Conservation (phyloP, 2,888 invertebrate species). For the Meloe dianella region DNA sequence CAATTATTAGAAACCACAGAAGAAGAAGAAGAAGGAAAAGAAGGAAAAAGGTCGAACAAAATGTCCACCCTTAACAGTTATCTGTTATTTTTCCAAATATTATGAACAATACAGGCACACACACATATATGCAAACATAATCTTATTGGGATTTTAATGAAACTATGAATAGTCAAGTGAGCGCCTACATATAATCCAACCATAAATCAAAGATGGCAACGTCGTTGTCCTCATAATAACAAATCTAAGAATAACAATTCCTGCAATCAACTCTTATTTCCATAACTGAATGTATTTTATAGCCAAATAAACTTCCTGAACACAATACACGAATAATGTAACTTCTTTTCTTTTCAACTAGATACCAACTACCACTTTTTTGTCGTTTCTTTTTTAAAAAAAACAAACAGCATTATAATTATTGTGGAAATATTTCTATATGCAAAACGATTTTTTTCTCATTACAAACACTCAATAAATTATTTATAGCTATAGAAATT, state of each 20-base stretch:
- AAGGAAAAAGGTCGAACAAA: background rate
- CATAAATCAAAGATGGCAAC: conserved; percentile 36
- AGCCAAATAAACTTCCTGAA: conserved; percentile 31
- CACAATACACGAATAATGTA: conserved; percentile 32
- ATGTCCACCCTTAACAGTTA: background rate
- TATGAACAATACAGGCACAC: background rate
- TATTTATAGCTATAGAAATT: background rate
- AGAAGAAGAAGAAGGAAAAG: background rate
- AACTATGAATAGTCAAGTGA: conserved; percentile 22
- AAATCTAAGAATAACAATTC: conserved; percentile 36
- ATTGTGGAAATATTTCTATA: background rate
- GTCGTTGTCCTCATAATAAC: conserved; percentile 36
- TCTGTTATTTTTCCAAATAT: too few relatives aligned
- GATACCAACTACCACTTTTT: background rate
- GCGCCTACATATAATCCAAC: conserved; percentile 28
- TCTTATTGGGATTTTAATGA: conserved; percentile 18
- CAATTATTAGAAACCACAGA: background rate
- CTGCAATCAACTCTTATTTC: conserved; percentile 34
- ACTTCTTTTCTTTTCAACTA: conserved; percentile 8
- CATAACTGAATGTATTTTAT: conserved; percentile 34
- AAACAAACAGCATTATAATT: background rate
- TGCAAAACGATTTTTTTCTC: background rate
- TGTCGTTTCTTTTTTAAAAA: background rate
- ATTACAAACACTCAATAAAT: background rate
- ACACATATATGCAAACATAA: conserved; percentile 9